Percentiles rank a stretch among this genome's conserved stretches.
Evolutionary conservation across 2,888 invertebrate genomes (phyloP).

Genomic region (Desoria tigrina): DNA sequence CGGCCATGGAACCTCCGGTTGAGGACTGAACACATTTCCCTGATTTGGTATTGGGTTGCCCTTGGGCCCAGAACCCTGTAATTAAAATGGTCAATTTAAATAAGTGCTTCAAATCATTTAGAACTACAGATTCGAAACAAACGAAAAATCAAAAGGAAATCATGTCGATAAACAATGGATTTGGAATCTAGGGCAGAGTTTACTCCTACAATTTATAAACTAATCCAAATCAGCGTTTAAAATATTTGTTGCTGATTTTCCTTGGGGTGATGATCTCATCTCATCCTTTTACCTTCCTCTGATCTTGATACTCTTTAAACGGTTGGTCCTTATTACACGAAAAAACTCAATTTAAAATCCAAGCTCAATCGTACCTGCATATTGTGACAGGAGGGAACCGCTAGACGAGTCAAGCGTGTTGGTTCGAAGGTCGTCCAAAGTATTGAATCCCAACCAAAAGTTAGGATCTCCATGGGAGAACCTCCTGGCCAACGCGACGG

Average conservation of each 20-base stretch:
- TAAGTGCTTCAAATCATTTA: background rate
- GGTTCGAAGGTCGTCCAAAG: constrained; percentile 86
- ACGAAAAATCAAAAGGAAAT: background rate
- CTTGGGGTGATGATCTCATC: constrained; percentile 8
- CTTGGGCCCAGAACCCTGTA: constrained; percentile 82
- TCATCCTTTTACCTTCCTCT: background rate
- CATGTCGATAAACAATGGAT: too few species aligned
- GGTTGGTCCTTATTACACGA: too few species aligned
- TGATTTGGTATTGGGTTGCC: constrained; percentile 80
- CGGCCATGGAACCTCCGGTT: constrained; percentile 56
- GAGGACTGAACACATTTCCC: constrained; percentile 77
- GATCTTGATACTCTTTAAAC: too few species aligned
- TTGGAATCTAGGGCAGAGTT: too few species aligned
- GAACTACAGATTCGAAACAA: background rate
- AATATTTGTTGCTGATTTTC: too few species aligned
- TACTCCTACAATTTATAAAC: constrained; percentile 2
- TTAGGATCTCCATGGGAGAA: constrained; percentile 59
- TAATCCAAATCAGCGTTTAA: too few species aligned
- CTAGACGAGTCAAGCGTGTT: constrained; percentile 93
- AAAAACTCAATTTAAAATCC: background rate
- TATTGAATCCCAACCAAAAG: constrained; percentile 88
- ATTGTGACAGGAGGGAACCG: constrained; percentile 85
- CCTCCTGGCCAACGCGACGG: constrained; percentile 74
- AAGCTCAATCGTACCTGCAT: constrained; percentile 67
- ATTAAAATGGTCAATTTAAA: constrained; percentile 37